These are phyloP conservation scores for Tetranychus piercei DNA, from an alignment of 2,888 invertebrate genomes.

Conservation along the genomic window DNA sequence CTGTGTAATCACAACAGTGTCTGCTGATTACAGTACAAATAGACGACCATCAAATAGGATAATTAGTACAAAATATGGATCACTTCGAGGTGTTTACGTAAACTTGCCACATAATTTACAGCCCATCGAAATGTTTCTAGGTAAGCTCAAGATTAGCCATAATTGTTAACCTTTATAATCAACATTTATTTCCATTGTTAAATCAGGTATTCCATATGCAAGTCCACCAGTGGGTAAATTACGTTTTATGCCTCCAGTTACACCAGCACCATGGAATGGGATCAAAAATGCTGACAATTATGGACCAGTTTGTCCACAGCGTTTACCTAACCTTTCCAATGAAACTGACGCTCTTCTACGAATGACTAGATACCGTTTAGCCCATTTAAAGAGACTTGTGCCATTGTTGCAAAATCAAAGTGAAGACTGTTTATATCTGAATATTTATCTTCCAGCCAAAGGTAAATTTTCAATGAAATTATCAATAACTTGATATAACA, in stretches of 20 bases:
- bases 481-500: conserved; percentile 12
- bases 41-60: conserved; percentile 24
- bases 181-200: neutral
- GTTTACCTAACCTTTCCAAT: conserved; percentile 29
- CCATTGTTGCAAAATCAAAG: conserved; percentile 61
- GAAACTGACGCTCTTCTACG: conserved; percentile 28
- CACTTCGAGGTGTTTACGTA: conserved; percentile 30
- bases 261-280: conserved; percentile 33
- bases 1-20: neutral
- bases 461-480: conserved; percentile 43
- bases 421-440: conserved; percentile 90
- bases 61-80: conserved; percentile 33
- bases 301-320: conserved; percentile 35
- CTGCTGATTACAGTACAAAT: neutral
- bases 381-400: conserved; percentile 33
- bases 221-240: conserved; percentile 31
- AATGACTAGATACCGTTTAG: conserved; percentile 33
- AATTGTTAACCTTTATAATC: neutral
- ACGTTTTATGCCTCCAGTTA: conserved; percentile 36
- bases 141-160: neutral
- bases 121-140: conserved; percentile 68
- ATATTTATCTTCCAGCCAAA: conserved; percentile 80
- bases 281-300: conserved; percentile 29
- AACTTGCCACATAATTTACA: conserved; percentile 38
- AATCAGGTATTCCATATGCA: conserved; percentile 34